phyloP scores from a whole-genome alignment of 2,888 invertebrate genomes.

The Zeuzera pyrina region DNA sequence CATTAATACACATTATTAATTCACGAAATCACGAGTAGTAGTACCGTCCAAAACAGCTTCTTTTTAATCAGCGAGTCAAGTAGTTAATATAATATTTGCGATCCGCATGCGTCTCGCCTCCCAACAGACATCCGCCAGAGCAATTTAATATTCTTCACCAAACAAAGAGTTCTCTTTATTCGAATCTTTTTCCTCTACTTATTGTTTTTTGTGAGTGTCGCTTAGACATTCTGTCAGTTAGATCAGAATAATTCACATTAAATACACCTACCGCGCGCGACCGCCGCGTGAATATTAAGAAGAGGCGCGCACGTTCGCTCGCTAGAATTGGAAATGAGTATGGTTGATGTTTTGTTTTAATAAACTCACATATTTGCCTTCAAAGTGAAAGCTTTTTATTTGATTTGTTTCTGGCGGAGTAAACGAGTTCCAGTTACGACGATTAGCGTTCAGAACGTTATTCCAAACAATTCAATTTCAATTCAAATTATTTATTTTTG shows the following conservation, averaged over 20 bases:
- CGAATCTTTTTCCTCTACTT: conserved; percentile 45
- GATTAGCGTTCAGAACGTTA: conserved; percentile 24
- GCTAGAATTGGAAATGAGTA: conserved; percentile 58
- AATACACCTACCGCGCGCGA: conserved; percentile 59
- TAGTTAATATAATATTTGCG: conserved; percentile 52
- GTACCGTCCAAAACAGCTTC: conserved; percentile 60
- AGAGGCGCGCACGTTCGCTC: conserved; percentile 33
- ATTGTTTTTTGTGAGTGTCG: conserved; percentile 46
- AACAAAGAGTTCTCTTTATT: conserved; percentile 46
- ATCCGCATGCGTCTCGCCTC: conserved; percentile 31
- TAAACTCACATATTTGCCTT: conserved; percentile 58
- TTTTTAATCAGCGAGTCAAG: conserved; percentile 58
- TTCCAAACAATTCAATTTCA: conserved; percentile 19
- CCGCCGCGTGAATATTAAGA: conserved; percentile 50
- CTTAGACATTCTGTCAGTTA: conserved; percentile 62
- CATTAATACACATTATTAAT: conserved; percentile 56
- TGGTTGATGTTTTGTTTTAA: conserved; percentile 58
- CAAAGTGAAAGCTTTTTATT: conserved; percentile 55
- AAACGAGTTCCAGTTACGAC: conserved; percentile 29
- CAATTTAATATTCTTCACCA: conserved; percentile 55
- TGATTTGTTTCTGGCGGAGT: conserved; percentile 35
- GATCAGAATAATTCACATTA: conserved; percentile 65
- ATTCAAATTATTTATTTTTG: conserved; percentile 21
- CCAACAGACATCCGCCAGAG: conserved; percentile 32
- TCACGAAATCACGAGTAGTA: conserved; percentile 54